phyloP scores from a whole-genome alignment of 2,888 invertebrate genomes.

The Tryphoninae sp. region DNA sequence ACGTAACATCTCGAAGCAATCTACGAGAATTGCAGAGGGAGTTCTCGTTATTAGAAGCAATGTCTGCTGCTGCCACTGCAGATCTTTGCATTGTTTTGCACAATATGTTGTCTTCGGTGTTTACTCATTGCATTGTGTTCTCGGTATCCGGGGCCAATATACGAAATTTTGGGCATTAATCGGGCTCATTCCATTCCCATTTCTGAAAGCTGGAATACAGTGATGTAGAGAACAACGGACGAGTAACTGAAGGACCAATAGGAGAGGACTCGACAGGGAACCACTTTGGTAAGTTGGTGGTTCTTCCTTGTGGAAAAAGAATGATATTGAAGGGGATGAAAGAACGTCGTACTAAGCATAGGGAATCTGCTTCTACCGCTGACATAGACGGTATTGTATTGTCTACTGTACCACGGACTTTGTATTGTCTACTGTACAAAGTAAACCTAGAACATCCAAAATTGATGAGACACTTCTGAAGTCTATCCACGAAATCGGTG shows the following conservation, averaged over 20 bases:
- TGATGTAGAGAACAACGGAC: slow-evolving; percentile 54
- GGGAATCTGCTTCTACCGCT: slow-evolving; percentile 53
- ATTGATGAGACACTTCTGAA: background rate
- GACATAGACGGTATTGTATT: slow-evolving; percentile 64
- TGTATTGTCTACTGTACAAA: slow-evolving; percentile 60
- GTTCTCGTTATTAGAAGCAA: slow-evolving; percentile 24
- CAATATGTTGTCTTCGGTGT: slow-evolving; percentile 59
- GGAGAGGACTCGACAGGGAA: slow-evolving; percentile 16
- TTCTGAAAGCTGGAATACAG: slow-evolving; percentile 37
- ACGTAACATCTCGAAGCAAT: slow-evolving; percentile 68
- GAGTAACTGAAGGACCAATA: slow-evolving; percentile 53
- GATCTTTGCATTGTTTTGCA: slow-evolving; percentile 67
- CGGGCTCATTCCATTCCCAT: slow-evolving; percentile 38
- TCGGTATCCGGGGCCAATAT: slow-evolving; percentile 67
- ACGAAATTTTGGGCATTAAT: slow-evolving; percentile 56
- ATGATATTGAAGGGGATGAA: background rate
- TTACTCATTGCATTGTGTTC: slow-evolving; percentile 66
- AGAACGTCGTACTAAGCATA: slow-evolving; percentile 29
- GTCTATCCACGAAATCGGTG: background rate
- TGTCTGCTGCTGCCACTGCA: slow-evolving; percentile 46
- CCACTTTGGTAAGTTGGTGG: background rate
- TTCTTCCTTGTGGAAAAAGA: slow-evolving; percentile 29
- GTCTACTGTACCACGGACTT: slow-evolving; percentile 56
- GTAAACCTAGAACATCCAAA: background rate
- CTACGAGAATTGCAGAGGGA: slow-evolving; percentile 54